Conservation (phyloP, 2,888 invertebrate genomes). For the Cephus runcator region DNA sequence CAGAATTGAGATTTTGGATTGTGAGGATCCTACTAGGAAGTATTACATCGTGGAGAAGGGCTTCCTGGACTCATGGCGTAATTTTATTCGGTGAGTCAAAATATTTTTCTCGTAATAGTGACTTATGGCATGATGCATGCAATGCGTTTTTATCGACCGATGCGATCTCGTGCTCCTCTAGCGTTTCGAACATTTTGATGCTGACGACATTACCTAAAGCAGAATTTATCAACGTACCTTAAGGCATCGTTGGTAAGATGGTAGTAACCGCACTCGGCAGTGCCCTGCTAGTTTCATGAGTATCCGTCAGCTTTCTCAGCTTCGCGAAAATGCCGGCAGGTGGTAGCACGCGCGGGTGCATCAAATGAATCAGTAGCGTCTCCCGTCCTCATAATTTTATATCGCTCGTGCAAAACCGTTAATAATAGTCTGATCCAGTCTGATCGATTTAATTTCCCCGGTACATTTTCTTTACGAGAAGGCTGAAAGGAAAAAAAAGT, state of each 20-base stretch:
- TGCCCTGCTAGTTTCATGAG: too few species aligned
- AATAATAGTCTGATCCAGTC: neutral
- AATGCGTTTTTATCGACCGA: neutral
- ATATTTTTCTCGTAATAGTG: neutral
- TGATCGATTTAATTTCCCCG: neutral
- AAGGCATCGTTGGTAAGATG: neutral
- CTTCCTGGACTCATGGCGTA: constrained; percentile 57
- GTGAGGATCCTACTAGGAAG: constrained; percentile 36
- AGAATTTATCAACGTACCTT: neutral
- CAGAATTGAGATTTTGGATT: constrained; percentile 49
- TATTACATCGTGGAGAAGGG: constrained; percentile 56
- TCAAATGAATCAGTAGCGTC: neutral
- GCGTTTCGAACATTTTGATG: neutral
- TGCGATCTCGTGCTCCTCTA: neutral
- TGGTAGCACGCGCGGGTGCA: neutral
- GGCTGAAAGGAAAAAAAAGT: neutral
- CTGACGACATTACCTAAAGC: too few species aligned
- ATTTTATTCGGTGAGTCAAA: constrained; percentile 58
- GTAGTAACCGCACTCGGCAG: too few species aligned
- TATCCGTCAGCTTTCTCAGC: neutral
- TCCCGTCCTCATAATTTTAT: neutral
- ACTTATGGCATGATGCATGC: neutral
- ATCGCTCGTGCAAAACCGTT: neutral
- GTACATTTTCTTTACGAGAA: neutral
- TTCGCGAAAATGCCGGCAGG: neutral